phyloP scores from a whole-genome alignment of 1,140 invertebrate species.

The Choristoneura fumiferana region DNA sequence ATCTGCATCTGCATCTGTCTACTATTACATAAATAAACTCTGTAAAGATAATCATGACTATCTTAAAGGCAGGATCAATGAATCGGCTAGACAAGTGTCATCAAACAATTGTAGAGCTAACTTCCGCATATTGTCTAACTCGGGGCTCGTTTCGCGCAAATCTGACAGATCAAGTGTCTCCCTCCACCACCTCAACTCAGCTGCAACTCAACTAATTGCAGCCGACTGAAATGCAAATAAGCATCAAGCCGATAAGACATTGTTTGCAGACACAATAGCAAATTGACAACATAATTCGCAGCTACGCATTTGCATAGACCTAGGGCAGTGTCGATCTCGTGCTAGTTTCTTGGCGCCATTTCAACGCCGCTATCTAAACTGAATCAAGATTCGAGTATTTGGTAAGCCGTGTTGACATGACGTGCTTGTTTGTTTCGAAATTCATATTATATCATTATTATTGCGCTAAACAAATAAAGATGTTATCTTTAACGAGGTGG shows the following conservation, averaged over 20 bases:
- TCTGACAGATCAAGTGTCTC: too few relatives aligned
- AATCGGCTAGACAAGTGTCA: conserved; percentile 37
- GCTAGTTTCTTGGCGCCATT: conserved; percentile 27
- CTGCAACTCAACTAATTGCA: conserved; percentile 2
- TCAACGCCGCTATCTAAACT: conserved; percentile 28
- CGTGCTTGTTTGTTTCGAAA: neutral
- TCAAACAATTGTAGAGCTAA: conserved; percentile 34
- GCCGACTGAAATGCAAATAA: conserved; percentile 6
- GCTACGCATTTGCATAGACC: conserved; percentile 32
- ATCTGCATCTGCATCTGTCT: too few relatives aligned
- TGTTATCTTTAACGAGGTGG: conserved; percentile 12
- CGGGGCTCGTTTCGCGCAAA: neutral
- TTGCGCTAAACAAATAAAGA: conserved; percentile 13
- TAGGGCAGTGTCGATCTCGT: conserved; percentile 28
- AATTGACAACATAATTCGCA: conserved; percentile 22
- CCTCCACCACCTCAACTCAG: too few relatives aligned
- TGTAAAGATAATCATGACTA: too few relatives aligned
- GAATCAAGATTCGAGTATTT: conserved; percentile 16
- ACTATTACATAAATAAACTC: too few relatives aligned
- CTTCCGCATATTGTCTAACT: conserved; percentile 41
- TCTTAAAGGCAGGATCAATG: conserved; percentile 26
- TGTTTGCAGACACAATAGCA: conserved; percentile 22
- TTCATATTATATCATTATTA: conserved; percentile 5
- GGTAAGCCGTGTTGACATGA: conserved; percentile 9
- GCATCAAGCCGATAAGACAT: conserved; percentile 6